A percentile compares a stretch with the other conserved stretches of the same genome.
phyloP scores from a whole-genome alignment of 2,888 invertebrate species.

The Troides helena region DNA sequence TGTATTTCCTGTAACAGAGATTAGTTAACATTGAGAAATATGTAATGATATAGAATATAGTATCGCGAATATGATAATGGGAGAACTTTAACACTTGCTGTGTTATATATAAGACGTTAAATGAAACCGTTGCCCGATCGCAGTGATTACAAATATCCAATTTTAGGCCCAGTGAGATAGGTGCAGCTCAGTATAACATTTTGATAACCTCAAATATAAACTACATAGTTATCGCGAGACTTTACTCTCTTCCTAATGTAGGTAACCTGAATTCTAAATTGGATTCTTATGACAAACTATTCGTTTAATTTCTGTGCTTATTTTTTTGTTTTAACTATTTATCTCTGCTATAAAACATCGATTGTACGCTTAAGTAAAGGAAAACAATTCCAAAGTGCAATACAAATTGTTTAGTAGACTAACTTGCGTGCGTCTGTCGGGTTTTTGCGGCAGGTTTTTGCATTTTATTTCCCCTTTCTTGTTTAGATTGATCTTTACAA shows the following conservation, averaged over 20 bases:
- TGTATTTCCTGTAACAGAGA: too few relatives aligned
- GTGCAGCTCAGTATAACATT: conserved; percentile 48
- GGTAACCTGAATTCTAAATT: conserved; percentile 58
- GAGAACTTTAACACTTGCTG: neutral
- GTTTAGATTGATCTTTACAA: neutral
- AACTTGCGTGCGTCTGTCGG: neutral
- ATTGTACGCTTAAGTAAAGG: neutral
- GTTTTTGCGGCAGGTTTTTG: neutral
- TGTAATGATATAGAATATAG: neutral
- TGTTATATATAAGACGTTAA: conserved; percentile 1
- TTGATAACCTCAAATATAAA: conserved; percentile 58
- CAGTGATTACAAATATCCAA: conserved; percentile 26
- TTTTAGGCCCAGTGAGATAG: conserved; percentile 34
- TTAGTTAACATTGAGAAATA: neutral
- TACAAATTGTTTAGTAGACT: neutral
- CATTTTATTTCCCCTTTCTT: neutral
- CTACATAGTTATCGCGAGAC: conserved; percentile 45
- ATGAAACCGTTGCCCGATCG: conserved; percentile 5
- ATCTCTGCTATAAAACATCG: neutral
- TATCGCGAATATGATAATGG: neutral
- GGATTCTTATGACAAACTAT: conserved; percentile 5
- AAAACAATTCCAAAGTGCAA: neutral
- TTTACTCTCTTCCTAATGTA: conserved; percentile 66
- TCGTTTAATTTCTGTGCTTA: neutral
- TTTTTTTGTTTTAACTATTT: neutral